Evolutionary conservation across 2,888 invertebrate species (phyloP), one percentile per base, ranked within the genome.

Genomic region (Parapristionchus giblindavisi): DNA sequence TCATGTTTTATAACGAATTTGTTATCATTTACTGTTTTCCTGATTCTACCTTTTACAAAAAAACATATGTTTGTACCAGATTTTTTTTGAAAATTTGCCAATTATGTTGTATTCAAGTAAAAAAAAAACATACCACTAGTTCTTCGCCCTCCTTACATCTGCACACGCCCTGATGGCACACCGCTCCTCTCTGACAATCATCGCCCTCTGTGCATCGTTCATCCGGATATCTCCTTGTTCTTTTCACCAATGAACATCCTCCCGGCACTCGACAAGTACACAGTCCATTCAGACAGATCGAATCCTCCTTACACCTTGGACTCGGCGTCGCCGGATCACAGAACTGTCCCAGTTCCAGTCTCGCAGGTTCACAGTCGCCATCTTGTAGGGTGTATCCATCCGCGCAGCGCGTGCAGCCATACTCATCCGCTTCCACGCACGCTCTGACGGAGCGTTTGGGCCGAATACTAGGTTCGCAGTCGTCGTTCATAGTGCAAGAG

Each of bases 131-230:
- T 32, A 65, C 63, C 63, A 43, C 43, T 0, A 65, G 43, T 21
- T 27, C 32, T 17, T 61, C 76, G 4, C 76, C 77, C 36, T 75
- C 65, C n/a, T 80, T 79, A 74, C 84, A 84, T 27, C 78, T 76
- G 70, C 84, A 84, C 34, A 76, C 77, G 48, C 73, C 32, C 6
- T 75, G 80, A 1, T 77, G 76, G 73, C 85, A 85, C 32, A 80
- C 56, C 0, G 82, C 79, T 21, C 84, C 84, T 36, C 80, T 80
- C 3, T 80, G 75, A 68, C 87, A 87, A 8, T 84, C 76, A 61
- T 85, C 84, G 24, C 85, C 85, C 5, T 79, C 76, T 21, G 73
- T 78, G 75, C 87, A 87, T 6, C 78, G 76, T 17, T 83, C 84
- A 21, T 84, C 85, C 3, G 86, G 85, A 32, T 77, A 54, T 21